These are phyloP conservation scores for Pelobates cultripes DNA, from an alignment of 2,797 vertebrate genomes.

Conservation along the genomic window DNA sequence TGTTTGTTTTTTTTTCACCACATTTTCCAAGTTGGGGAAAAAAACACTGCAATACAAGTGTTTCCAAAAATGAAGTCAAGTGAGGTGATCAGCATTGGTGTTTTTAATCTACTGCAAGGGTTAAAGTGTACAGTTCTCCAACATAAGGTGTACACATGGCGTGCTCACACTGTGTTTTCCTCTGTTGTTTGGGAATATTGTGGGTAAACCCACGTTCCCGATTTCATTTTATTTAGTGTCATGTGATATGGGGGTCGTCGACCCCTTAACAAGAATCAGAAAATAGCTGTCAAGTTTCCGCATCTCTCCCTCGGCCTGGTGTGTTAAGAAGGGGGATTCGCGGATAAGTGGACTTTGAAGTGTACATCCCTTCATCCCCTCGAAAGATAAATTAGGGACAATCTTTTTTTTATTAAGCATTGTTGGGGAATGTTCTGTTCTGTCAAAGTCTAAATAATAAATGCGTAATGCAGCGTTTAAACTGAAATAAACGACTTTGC, in stretches of 20 bases:
- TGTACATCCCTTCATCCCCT: background rate
- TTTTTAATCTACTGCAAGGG: background rate
- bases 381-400: constrained; percentile 16
- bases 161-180: background rate
- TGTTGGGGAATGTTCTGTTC: constrained; percentile 9
- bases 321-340: background rate
- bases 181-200: constrained; percentile 5
- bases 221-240: constrained; percentile 30
- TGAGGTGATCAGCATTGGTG: background rate
- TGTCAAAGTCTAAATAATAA: constrained; percentile 14
- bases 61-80: background rate
- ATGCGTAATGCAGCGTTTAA: constrained; percentile 2
- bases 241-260: constrained; percentile 20
- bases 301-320: background rate
- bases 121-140: background rate
- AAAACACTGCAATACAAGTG: too few species aligned
- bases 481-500: background rate
- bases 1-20: too few species aligned
- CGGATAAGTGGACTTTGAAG: constrained; percentile 13
- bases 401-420: constrained; percentile 5
- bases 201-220: constrained; percentile 6
- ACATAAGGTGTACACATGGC: constrained; percentile 35
- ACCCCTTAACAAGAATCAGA: constrained; percentile 46
- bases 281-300: constrained; percentile 19
- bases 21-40: too few species aligned